A percentile compares a stretch with the other conserved stretches of the same genome.
Evolutionary conservation across 2,888 invertebrate genomes (phyloP).

Genomic region (Idaea biselata): DNA sequence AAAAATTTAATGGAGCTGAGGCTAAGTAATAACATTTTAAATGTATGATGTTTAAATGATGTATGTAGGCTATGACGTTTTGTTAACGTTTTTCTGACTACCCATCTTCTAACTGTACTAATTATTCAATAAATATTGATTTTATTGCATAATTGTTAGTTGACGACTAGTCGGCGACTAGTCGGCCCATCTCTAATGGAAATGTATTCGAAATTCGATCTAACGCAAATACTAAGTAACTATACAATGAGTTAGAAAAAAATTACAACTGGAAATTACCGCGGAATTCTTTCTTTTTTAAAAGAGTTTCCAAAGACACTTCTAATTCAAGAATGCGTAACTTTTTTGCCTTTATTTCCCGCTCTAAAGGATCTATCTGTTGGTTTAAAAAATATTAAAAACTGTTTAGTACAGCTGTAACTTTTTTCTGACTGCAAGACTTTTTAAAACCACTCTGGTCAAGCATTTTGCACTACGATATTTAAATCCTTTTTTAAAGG

Average conservation of each 20-base stretch:
- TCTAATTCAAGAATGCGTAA: conserved; percentile 92
- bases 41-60: too few relatives aligned
- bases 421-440: conserved; percentile 46
- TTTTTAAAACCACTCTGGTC: background rate
- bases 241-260: conserved; percentile 47
- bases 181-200: too few relatives aligned
- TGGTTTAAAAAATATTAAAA: conserved; percentile 29
- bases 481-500: background rate
- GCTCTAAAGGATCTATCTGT: conserved; percentile 92
- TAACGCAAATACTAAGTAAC: background rate
- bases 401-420: conserved; percentile 62
- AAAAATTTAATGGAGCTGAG: too few relatives aligned
- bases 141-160: too few relatives aligned
- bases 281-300: conserved; percentile 85
- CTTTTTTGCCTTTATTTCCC: conserved; percentile 91
- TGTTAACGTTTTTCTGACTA: too few relatives aligned
- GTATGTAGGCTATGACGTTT: too few relatives aligned
- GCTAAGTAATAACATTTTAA: too few relatives aligned
- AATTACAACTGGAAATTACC: conserved; percentile 78
- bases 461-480: background rate
- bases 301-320: conserved; percentile 88
- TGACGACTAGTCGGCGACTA: too few relatives aligned
- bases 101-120: too few relatives aligned
- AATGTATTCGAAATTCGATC: background rate
- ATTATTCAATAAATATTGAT: too few relatives aligned